Evolutionary conservation across 2,888 invertebrate species (phyloP).

Genomic region (Phrixothrix hirtus): DNA sequence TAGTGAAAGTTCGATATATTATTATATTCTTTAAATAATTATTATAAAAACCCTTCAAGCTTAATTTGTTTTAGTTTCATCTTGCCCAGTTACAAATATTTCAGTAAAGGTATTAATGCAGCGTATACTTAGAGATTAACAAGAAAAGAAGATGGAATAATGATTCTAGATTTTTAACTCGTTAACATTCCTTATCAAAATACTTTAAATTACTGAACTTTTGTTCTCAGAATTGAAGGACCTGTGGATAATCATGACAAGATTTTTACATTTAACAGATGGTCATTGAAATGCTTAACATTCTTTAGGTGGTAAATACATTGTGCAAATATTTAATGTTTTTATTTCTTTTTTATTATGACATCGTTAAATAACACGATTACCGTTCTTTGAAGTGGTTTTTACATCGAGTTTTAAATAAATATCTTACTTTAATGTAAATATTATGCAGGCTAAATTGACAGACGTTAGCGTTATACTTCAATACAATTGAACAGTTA

Average conservation of each 20-base stretch:
- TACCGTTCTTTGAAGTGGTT: not conserved
- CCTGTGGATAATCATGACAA: slow-evolving; percentile 37
- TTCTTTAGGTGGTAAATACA: slow-evolving; percentile 33
- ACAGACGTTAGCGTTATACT: not conserved
- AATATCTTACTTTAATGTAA: not conserved
- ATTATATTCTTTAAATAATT: slow-evolving; percentile 10
- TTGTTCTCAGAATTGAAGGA: slow-evolving; percentile 32
- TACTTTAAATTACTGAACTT: slow-evolving; percentile 35
- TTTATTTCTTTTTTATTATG: slow-evolving; percentile 9
- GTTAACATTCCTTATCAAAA: slow-evolving; percentile 17
- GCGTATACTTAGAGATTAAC: not conserved
- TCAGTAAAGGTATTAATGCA: too few species aligned
- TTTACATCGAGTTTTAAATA: too few species aligned
- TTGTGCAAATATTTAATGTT: slow-evolving; percentile 27
- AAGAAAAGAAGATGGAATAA: not conserved
- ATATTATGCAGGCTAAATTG: too few species aligned
- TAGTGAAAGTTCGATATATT: slow-evolving; percentile 24
- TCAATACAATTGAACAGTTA: not conserved
- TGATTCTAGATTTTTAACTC: not conserved
- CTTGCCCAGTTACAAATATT: too few species aligned
- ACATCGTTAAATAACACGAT: slow-evolving; percentile 13
- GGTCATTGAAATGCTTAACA: slow-evolving; percentile 35
- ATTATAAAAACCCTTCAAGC: not conserved
- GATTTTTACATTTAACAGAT: slow-evolving; percentile 39
- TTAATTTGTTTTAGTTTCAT: not conserved